phyloP scores from a whole-genome alignment of 2,113 vertebrate genomes.

The Tylochromis polylepis region DNA sequence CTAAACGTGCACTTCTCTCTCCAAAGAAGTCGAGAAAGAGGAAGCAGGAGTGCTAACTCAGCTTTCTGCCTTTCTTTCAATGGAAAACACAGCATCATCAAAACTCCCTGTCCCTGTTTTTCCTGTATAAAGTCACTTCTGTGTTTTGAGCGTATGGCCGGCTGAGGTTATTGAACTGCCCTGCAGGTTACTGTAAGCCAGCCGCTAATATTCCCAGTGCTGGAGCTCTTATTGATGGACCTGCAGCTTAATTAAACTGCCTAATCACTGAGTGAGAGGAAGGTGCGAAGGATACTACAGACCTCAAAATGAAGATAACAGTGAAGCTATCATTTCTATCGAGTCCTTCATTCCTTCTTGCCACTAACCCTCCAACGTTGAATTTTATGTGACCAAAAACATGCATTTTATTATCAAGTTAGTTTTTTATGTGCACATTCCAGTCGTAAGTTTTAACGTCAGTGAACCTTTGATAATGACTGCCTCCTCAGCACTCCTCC shows the following conservation, averaged over 20 bases:
- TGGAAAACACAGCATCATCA: slow-evolving; percentile 51
- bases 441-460: background rate
- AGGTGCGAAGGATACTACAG: background rate
- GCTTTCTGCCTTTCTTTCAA: slow-evolving; percentile 59
- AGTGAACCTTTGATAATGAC: background rate
- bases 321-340: background rate
- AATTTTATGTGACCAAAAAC: background rate
- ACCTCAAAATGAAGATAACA: background rate
- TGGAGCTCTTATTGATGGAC: slow-evolving; percentile 36
- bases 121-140: slow-evolving; percentile 39
- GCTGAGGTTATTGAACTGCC: slow-evolving; percentile 35
- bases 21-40: slow-evolving; percentile 45
- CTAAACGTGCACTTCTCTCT: slow-evolving; percentile 57
- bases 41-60: slow-evolving; percentile 66
- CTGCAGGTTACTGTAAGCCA: background rate
- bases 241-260: background rate
- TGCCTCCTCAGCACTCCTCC: background rate
- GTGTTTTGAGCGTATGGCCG: slow-evolving; percentile 21
- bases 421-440: background rate
- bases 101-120: slow-evolving; percentile 33
- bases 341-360: background rate
- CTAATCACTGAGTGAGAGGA: background rate
- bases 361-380: background rate
- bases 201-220: background rate
- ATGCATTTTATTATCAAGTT: background rate